Base-by-base conservation (phyloP, 2,888 invertebrate genomes). In the Oeneis ivallda region DNA sequence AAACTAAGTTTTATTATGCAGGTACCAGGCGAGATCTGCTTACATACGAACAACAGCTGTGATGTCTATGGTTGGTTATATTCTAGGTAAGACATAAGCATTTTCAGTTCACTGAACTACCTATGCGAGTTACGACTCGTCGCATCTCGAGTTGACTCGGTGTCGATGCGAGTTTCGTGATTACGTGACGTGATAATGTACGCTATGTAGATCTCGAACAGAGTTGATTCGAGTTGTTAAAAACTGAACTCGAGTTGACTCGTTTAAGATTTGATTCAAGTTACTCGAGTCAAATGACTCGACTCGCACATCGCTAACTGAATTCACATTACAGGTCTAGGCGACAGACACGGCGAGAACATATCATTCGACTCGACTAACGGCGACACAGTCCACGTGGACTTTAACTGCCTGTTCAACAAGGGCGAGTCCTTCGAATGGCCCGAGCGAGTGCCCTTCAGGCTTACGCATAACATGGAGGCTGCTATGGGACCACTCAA, bases 371-470 rank as follows among this genome's bases (percentile, higher is more conserved):
- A 99, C 87, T 95, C 97, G 0, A 96, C 94, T 0, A 96, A 95
- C 75, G 99, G 99, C 0, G 98, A 99, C 81, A 94, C 96, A 0
- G 96, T 99, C 0, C 99, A 99, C 83, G 99, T 99, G 0, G 99
- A 99, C 86, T 99, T 99, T 85, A 99, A 98, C 87, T 98, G 98
- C 80, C 92, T 99, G 15, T 99, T 99, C 87, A 99, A 99, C 86
- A 96, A 94, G 93, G 95, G 97, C 84, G 97, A 97, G 83, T 93
- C 94, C 0, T 97, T 99, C 80, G 96, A 96, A 61, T 96, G 95
- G 93, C 97, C 98, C 0, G 98, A 98, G 85, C 86, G 94, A 64
- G 97, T 98, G 13, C 98, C 98, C 0, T 99, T 99, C 86, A 93
- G 99, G 0, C 93, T 99, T 62, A 99, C 99, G 0, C 98, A 97